Evolutionary conservation across 2,888 invertebrate genomes (phyloP).

Genomic region (Trachelus tabidus): DNA sequence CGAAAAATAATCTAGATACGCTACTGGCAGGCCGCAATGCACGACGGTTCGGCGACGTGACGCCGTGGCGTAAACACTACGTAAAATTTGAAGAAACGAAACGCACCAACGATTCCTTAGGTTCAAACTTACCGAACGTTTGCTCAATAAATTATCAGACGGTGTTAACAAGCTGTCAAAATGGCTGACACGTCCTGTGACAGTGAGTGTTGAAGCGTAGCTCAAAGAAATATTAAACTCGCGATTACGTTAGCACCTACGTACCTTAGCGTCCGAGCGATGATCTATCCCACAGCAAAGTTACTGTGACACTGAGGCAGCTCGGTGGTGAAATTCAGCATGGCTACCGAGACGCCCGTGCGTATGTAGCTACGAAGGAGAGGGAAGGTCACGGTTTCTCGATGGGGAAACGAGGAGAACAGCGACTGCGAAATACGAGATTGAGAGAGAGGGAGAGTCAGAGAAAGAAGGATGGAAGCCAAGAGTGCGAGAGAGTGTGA

Average conservation of each 20-base stretch:
- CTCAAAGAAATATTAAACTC: not conserved
- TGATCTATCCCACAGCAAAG: conserved; percentile 37
- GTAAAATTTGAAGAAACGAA: not conserved
- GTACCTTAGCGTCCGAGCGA: conserved; percentile 14
- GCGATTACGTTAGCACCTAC: not conserved
- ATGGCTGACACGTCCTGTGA: not conserved
- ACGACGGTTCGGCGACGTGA: not conserved
- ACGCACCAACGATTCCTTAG: not conserved
- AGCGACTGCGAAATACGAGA: not conserved
- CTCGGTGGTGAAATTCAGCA: conserved; percentile 35
- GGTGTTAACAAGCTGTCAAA: not conserved
- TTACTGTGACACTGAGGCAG: conserved; percentile 47
- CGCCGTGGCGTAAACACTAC: not conserved
- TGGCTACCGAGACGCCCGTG: conserved; percentile 28
- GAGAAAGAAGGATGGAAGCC: conserved; percentile 14
- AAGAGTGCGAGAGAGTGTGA: conserved; percentile 11
- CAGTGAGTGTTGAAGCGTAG: not conserved
- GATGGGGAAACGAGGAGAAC: not conserved
- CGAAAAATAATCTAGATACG: not conserved
- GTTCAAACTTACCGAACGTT: not conserved
- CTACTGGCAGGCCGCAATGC: not conserved
- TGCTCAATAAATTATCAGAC: not conserved
- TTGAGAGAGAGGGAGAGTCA: conserved; percentile 17
- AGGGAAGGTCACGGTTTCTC: not conserved
- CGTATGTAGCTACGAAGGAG: conserved; percentile 13